Evolutionary conservation across 2,888 invertebrate genomes (phyloP).

Genomic region (Orthosia cruda): DNA sequence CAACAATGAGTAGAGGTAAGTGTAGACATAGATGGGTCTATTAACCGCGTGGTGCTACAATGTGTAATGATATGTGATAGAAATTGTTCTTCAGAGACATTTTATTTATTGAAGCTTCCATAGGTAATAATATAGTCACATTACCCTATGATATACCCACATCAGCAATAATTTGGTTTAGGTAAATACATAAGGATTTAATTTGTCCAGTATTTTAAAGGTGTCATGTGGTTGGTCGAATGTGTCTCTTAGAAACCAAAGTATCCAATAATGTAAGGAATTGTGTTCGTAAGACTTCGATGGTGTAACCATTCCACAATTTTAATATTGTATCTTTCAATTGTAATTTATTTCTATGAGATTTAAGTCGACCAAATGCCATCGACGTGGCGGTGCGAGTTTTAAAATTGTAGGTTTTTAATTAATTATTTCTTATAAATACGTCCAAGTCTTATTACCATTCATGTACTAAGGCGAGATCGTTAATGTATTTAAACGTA

Average conservation of each 20-base stretch:
- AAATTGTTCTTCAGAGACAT: constrained; percentile 91
- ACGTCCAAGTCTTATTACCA: constrained; percentile 79
- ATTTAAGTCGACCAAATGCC: constrained; percentile 80
- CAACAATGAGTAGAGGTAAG: constrained; percentile 90
- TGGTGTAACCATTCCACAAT: constrained; percentile 76
- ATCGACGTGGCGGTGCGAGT: constrained; percentile 73
- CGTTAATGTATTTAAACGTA: constrained; percentile 71
- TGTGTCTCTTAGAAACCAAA: constrained; percentile 85
- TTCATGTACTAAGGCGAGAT: constrained; percentile 73
- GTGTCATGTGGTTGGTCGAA: constrained; percentile 78
- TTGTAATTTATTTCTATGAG: constrained; percentile 76
- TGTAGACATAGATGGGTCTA: constrained; percentile 90
- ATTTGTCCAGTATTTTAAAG: constrained; percentile 82
- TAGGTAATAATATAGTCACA: constrained; percentile 87
- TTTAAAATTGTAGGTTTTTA: constrained; percentile 74
- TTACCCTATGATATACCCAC: constrained; percentile 83
- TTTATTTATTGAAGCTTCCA: constrained; percentile 91
- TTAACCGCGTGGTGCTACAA: constrained; percentile 92
- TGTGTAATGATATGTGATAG: constrained; percentile 91
- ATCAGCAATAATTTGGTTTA: constrained; percentile 88
- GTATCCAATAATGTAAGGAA: constrained; percentile 78
- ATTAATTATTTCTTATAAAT: constrained; percentile 74
- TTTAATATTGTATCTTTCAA: constrained; percentile 70
- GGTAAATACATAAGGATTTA: constrained; percentile 81
- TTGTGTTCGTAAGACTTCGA: constrained; percentile 75